A percentile compares a stretch with the other conserved stretches of the same genome.
These are phyloP conservation scores for Exephanes ischioxanthus DNA, from an alignment of 2,888 invertebrate genomes.

Conservation along the genomic window DNA sequence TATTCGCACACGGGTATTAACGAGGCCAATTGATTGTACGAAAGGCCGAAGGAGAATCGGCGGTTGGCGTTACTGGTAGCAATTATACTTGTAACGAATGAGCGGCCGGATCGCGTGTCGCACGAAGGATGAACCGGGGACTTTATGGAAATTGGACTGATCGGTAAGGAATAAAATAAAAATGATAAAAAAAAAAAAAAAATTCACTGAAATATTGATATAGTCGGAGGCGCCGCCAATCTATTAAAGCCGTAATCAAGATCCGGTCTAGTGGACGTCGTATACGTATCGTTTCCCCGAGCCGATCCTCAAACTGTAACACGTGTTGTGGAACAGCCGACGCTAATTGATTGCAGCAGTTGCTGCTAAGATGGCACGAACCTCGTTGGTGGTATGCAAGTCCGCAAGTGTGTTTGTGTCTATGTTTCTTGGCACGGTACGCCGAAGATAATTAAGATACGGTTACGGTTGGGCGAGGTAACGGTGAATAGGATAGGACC, in stretches of 20 bases:
- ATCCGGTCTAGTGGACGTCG: not conserved
- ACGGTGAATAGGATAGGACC: constrained; percentile 53
- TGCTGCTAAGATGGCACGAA: constrained; percentile 35
- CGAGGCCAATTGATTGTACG: constrained; percentile 16
- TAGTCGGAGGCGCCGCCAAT: constrained; percentile 17
- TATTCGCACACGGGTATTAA: not conserved
- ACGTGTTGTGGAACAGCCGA: constrained; percentile 10
- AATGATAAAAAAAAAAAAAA: not conserved
- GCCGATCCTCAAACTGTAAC: constrained; percentile 23
- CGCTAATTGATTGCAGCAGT: constrained; percentile 59
- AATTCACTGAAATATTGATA: not conserved
- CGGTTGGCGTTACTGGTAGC: constrained; percentile 37
- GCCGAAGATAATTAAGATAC: constrained; percentile 66
- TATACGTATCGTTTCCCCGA: not conserved
- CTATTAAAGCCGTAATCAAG: constrained; percentile 34
- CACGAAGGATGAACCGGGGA: constrained; percentile 10
- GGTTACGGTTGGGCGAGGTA: constrained; percentile 67
- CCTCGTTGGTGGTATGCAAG: not conserved
- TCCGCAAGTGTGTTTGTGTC: not conserved
- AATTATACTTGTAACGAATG: constrained; percentile 4
- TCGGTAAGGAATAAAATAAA: constrained; percentile 34
- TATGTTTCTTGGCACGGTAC: constrained; percentile 47
- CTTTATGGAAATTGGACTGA: constrained; percentile 32
- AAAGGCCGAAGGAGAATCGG: constrained; percentile 14
- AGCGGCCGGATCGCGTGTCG: constrained; percentile 41